phyloP scores from a whole-genome alignment of 2,888 invertebrate genomes.

The Pseudococcus longispinus region DNA sequence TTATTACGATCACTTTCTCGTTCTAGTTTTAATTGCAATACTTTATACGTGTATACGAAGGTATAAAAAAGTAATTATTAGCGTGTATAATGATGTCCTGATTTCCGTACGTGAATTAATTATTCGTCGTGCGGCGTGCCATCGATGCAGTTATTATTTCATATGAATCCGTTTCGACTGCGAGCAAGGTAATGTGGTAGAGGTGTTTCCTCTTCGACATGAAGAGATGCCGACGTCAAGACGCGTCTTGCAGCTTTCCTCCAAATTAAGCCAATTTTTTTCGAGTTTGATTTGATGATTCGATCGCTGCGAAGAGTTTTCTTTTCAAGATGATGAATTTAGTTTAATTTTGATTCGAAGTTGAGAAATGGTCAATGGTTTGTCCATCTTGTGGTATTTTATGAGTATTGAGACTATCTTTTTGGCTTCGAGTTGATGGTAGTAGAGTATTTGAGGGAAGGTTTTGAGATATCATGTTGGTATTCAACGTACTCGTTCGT shows the following conservation, averaged over 20 bases:
- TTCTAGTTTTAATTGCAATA: slow-evolving; percentile 9
- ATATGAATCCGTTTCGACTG: neutral
- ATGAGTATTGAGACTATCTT: too few relatives aligned
- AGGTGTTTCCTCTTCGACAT: neutral
- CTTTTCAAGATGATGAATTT: neutral
- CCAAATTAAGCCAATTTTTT: neutral
- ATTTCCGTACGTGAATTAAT: slow-evolving; percentile 24
- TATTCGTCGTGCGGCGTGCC: neutral
- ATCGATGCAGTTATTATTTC: neutral
- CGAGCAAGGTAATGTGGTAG: neutral
- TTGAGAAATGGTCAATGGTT: too few relatives aligned
- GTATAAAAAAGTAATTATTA: slow-evolving; percentile 25
- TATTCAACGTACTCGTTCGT: too few relatives aligned
- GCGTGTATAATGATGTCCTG: neutral
- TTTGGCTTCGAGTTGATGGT: too few relatives aligned
- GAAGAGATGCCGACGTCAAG: too few relatives aligned
- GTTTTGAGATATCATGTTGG: too few relatives aligned
- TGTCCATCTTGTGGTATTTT: too few relatives aligned
- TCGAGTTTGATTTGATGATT: too few relatives aligned
- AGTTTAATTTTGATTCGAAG: too few relatives aligned
- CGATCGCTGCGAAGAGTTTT: too few relatives aligned
- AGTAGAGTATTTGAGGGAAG: too few relatives aligned
- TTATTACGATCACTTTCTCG: slow-evolving; percentile 12
- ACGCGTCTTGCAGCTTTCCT: neutral
- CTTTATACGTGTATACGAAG: neutral